Evolutionary conservation across 2,113 vertebrate species (phyloP).

Genomic region (crab-eating macaque (Macaca fascicularis)): DNA sequence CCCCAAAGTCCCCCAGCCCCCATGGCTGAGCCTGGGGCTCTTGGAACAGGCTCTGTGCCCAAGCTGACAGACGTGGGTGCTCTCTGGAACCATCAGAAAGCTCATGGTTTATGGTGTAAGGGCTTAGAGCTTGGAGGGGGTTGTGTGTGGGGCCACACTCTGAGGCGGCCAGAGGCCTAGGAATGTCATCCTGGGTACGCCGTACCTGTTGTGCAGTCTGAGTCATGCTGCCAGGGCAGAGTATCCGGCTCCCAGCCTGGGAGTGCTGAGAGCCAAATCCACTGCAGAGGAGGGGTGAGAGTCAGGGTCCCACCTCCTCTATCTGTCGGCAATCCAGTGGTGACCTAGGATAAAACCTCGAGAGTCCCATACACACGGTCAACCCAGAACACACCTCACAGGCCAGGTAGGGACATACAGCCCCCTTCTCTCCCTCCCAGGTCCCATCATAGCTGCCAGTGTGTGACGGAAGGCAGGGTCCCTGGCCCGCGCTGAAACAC

Average conservation of each 20-base stretch:
- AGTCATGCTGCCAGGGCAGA: not conserved
- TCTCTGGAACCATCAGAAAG: not conserved
- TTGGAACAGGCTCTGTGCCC: constrained; percentile 44
- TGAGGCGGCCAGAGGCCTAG: not conserved
- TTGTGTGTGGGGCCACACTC: not conserved
- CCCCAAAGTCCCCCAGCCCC: not conserved
- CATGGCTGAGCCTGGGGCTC: constrained; percentile 15
- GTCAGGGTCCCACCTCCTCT: not conserved
- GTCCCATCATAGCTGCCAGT: too few relatives aligned
- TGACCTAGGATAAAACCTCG: not conserved
- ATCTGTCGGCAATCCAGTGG: not conserved
- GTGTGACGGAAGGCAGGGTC: too few relatives aligned
- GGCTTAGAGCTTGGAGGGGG: too few relatives aligned
- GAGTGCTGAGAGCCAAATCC: not conserved
- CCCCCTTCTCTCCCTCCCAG: too few relatives aligned
- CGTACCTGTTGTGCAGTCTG: not conserved
- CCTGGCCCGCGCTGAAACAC: not conserved
- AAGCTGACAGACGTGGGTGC: not conserved
- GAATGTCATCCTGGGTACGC: not conserved
- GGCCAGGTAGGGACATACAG: not conserved
- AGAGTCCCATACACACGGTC: not conserved
- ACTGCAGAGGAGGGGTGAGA: not conserved
- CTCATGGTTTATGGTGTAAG: too few relatives aligned
- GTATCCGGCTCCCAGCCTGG: not conserved
- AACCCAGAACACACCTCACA: not conserved